Conservation (phyloP, 53 echinoderm and acorn worm species). For the Echinarachnius parma region DNA sequence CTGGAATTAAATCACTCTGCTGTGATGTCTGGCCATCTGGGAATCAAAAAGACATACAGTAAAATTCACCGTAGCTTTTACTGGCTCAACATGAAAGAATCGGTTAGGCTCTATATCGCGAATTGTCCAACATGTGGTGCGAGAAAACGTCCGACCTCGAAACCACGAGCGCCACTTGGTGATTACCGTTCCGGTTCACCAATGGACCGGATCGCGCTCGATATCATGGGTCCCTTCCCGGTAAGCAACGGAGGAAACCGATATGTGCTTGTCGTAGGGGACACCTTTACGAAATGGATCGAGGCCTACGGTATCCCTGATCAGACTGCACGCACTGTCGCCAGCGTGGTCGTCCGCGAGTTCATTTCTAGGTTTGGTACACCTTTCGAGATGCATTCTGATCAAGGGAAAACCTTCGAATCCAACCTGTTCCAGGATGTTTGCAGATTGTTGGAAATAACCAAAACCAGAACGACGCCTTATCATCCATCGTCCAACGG, state of each 20-base stretch:
- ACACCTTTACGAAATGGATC: conserved; percentile 61
- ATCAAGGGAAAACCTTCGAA: conserved; percentile 68
- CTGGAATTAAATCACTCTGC: conserved; percentile 37
- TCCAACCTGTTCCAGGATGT: conserved; percentile 51
- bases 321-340: conserved; percentile 57
- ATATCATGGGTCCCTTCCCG: conserved; percentile 67
- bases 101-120: conserved; percentile 28
- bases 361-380: conserved; percentile 57
- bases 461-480: conserved; percentile 53
- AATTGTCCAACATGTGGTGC: conserved; percentile 64
- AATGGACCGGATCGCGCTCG: conserved; percentile 62
- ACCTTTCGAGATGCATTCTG: conserved; percentile 58
- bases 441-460: conserved; percentile 56
- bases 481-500: conserved; percentile 67
- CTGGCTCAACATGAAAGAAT: conserved; percentile 49
- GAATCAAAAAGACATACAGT: conserved; percentile 53
- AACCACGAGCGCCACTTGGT: conserved; percentile 50
- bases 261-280: conserved; percentile 57
- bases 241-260: conserved; percentile 47
- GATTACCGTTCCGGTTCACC: conserved; percentile 50
- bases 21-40: conserved; percentile 46
- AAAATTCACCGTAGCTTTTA: conserved; percentile 43
- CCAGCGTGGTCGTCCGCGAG: conserved; percentile 43
- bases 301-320: conserved; percentile 72
- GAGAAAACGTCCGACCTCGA: conserved; percentile 43